phyloP scores from a whole-genome alignment of 2,888 invertebrate species.

The Aelia acuminata region DNA sequence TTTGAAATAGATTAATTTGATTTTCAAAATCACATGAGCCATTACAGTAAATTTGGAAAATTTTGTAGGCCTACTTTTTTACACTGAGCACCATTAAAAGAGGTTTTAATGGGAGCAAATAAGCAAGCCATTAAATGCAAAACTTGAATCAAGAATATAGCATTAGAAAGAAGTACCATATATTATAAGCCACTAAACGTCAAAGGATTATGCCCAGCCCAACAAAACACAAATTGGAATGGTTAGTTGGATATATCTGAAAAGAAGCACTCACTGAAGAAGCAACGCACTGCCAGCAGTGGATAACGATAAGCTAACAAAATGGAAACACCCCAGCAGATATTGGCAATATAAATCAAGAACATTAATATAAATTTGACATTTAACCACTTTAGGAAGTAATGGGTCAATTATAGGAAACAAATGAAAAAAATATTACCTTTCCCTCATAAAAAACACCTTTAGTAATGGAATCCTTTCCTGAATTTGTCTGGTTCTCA shows the following conservation, averaged over 20 bases:
- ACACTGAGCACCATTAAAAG: too few species aligned
- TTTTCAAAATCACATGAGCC: too few species aligned
- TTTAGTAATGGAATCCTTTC: conserved; percentile 58
- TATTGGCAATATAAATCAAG: not conserved
- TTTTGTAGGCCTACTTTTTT: too few species aligned
- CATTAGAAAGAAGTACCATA: too few species aligned
- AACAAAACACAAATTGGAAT: not conserved
- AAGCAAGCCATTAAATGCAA: too few species aligned
- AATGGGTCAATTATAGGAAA: not conserved
- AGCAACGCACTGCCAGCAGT: not conserved
- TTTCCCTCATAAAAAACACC: not conserved
- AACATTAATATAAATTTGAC: not conserved
- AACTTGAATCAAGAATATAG: too few species aligned
- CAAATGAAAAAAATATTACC: not conserved
- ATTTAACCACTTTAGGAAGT: not conserved
- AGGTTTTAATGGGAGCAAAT: too few species aligned
- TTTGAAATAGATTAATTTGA: too few species aligned
- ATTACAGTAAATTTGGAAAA: too few species aligned
- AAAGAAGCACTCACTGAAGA: not conserved
- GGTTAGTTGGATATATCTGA: not conserved
- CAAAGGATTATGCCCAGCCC: not conserved
- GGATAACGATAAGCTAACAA: not conserved
- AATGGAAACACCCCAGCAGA: not conserved
- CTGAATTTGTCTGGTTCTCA: conserved; percentile 60
- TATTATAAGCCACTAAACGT: too few species aligned